Evolutionary conservation across 1,140 invertebrate species (phyloP).

Genomic region (Panonychus citri): DNA sequence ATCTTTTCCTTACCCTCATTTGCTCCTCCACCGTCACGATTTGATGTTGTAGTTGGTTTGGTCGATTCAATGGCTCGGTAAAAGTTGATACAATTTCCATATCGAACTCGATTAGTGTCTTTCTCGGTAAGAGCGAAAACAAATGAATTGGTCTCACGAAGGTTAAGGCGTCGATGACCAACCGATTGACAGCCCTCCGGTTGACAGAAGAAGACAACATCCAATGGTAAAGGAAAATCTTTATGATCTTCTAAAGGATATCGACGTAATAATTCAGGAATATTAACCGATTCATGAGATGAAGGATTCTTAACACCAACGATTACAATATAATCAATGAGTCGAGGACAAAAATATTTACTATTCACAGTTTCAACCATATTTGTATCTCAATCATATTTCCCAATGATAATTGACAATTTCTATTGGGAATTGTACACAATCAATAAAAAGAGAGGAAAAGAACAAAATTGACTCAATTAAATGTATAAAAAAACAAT

Average conservation of each 20-base stretch:
- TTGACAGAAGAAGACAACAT: conserved; percentile 98
- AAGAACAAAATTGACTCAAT: too few relatives aligned
- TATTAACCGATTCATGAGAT: conserved; percentile 25
- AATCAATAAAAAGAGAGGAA: too few relatives aligned
- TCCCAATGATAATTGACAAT: too few relatives aligned
- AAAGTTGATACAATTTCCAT: conserved; percentile 94
- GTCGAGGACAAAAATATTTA: conserved; percentile 27
- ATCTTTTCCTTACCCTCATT: not conserved
- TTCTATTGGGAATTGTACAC: too few relatives aligned
- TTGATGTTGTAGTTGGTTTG: too few relatives aligned
- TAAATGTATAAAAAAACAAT: too few relatives aligned
- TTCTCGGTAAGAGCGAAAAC: conserved; percentile 97
- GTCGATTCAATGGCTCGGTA: conserved; percentile 54
- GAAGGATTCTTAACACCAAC: conserved; percentile 45
- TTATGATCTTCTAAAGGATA: conserved; percentile 86
- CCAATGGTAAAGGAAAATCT: conserved; percentile 85
- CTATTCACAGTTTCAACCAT: not conserved
- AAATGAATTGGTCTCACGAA: conserved; percentile 78
- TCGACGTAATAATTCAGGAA: conserved; percentile 70
- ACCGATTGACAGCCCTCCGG: conserved; percentile 76
- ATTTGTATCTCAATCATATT: not conserved
- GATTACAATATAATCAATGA: conserved; percentile 80
- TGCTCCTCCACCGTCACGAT: not conserved
- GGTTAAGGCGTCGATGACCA: conserved; percentile 54
- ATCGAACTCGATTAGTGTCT: conserved; percentile 57